phyloP scores from a whole-genome alignment of 2,113 vertebrate genomes.

The Nansenia antarctica region DNA sequence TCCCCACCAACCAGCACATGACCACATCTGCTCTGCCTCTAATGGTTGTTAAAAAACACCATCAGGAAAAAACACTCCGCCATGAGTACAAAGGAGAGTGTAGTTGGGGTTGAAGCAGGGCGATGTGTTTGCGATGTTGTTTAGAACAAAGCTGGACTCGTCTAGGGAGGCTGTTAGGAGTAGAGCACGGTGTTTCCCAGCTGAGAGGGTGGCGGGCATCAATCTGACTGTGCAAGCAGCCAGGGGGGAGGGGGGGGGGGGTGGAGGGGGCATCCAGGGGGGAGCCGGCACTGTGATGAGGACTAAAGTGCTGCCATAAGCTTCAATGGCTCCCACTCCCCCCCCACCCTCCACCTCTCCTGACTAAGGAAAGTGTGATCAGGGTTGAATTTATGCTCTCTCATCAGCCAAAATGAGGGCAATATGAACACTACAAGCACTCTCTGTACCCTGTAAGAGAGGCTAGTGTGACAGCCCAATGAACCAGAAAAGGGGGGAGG shows the following conservation, averaged over 20 bases:
- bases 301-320: conserved; percentile 24
- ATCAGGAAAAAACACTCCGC: conserved; percentile 8
- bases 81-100: too few relatives aligned
- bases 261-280: not conserved
- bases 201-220: conserved; percentile 17
- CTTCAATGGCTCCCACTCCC: not conserved
- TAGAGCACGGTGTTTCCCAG: not conserved
- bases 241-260: not conserved
- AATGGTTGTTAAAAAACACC: not conserved
- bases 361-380: conserved; percentile 3
- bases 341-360: too few relatives aligned
- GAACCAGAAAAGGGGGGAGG: conserved; percentile 22
- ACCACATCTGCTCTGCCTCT: not conserved
- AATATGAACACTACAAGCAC: conserved; percentile 16
- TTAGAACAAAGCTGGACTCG: not conserved
- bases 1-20: not conserved
- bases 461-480: conserved; percentile 36
- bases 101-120: conserved; percentile 21
- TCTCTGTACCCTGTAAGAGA: conserved; percentile 27
- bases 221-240: conserved; percentile 15
- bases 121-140: conserved; percentile 17
- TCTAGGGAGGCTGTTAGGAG: not conserved
- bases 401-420: conserved; percentile 29
- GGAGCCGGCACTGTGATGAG: conserved; percentile 15
- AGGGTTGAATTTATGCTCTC: conserved; percentile 15